A percentile compares a stretch with the other conserved stretches of the same genome.
These are phyloP conservation scores for Cetoscarus ocellatus DNA, from an alignment of 2,797 vertebrate genomes.

Conservation along the genomic window DNA sequence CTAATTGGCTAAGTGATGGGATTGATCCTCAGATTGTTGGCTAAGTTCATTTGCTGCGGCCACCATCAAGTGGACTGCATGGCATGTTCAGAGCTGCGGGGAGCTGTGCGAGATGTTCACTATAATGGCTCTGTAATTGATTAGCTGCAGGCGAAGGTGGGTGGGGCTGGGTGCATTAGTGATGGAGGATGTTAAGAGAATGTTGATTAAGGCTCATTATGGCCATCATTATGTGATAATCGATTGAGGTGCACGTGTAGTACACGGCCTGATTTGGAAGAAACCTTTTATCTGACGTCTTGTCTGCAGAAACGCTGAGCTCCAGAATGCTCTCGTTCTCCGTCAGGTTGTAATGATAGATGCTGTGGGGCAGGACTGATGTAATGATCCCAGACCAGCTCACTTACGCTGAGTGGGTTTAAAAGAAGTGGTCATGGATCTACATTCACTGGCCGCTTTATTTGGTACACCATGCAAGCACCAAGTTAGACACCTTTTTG, in stretches of 20 bases:
- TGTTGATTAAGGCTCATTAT: constrained; percentile 78
- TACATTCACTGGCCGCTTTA: too few relatives aligned
- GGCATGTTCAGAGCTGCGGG: constrained; percentile 60
- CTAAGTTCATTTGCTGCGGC: constrained; percentile 82
- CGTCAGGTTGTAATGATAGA: constrained; percentile 41
- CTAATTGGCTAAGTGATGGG: constrained; percentile 88
- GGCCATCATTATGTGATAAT: constrained; percentile 68
- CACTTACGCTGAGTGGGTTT: constrained; percentile 19
- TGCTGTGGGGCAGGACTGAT: constrained; percentile 11
- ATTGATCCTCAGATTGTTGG: constrained; percentile 85
- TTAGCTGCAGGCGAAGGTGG: constrained; percentile 67
- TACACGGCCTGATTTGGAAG: constrained; percentile 26
- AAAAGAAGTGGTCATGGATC: constrained; percentile 6
- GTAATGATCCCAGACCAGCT: constrained; percentile 43
- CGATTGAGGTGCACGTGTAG: constrained; percentile 48
- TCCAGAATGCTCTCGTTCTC: constrained; percentile 27
- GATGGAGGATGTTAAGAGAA: constrained; percentile 71
- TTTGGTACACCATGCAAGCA: too few relatives aligned
- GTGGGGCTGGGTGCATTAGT: constrained; percentile 77
- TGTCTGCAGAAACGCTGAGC: constrained; percentile 40
- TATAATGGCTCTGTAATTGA: constrained; percentile 82
- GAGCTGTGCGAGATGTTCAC: constrained; percentile 62
- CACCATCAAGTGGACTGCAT: constrained; percentile 57
- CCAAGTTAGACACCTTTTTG: too few relatives aligned
- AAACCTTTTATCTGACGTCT: constrained; percentile 46